A percentile compares a stretch with the other conserved stretches of the same genome.
Evolutionary conservation across 2,797 vertebrate genomes (phyloP).

Genomic region (Remorina albescens): DNA sequence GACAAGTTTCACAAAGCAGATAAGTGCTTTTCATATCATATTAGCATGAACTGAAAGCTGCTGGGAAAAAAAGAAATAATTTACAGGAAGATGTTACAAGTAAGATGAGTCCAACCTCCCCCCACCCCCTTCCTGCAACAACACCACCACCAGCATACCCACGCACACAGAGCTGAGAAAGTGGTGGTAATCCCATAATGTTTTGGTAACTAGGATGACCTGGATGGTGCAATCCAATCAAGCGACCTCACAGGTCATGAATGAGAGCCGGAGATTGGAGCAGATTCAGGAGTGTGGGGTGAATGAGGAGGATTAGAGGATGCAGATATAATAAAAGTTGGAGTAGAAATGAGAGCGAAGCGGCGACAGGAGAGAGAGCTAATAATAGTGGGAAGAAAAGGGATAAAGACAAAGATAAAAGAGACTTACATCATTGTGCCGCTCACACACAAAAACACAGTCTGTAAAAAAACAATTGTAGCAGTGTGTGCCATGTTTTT

Average conservation of each 20-base stretch:
- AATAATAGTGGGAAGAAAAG: conserved; percentile 44
- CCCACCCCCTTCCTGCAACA: too few relatives aligned
- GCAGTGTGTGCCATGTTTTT: background rate
- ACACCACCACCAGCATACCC: too few relatives aligned
- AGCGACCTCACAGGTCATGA: conserved; percentile 48
- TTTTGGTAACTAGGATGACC: conserved; percentile 57
- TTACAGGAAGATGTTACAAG: background rate
- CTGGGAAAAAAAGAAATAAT: conserved; percentile 1
- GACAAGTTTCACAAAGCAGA: conserved; percentile 16
- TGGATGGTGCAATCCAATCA: conserved; percentile 65
- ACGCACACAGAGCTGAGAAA: conserved; percentile 35
- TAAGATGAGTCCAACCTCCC: too few relatives aligned
- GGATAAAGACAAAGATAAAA: conserved; percentile 52
- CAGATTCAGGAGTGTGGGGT: conserved; percentile 10
- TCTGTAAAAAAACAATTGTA: conserved; percentile 29
- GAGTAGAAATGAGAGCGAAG: conserved; percentile 33
- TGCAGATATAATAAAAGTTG: conserved; percentile 38
- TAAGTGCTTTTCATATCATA: conserved; percentile 10
- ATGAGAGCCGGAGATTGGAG: conserved; percentile 42
- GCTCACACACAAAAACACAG: conserved; percentile 29
- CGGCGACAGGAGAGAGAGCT: conserved; percentile 26
- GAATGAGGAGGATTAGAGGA: conserved; percentile 47
- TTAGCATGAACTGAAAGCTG: conserved; percentile 7
- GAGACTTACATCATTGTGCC: conserved; percentile 36
- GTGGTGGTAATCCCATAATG: conserved; percentile 64